Conservation (phyloP, 2,888 invertebrate genomes). For the Octonoba sinensis region DNA sequence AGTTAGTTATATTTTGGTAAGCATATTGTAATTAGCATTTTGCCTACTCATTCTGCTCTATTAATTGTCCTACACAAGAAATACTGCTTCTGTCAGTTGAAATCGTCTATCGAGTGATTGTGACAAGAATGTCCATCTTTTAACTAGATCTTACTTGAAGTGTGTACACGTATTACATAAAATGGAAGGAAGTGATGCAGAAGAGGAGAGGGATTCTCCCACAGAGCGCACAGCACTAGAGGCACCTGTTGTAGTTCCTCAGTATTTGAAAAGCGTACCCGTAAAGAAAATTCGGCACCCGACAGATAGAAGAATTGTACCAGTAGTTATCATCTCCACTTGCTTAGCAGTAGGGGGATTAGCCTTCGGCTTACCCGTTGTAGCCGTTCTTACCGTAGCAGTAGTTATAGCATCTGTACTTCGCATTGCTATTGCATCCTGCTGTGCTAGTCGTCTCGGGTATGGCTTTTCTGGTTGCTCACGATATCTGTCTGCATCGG, state of each 20-base stretch:
- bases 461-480: conserved; percentile 48
- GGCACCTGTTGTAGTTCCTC: conserved; percentile 38
- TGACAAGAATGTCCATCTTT: too few relatives aligned
- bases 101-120: too few relatives aligned
- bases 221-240: conserved; percentile 56
- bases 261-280: conserved; percentile 58
- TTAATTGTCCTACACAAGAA: too few relatives aligned
- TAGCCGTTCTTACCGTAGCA: conserved; percentile 71
- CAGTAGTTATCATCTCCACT: conserved; percentile 65
- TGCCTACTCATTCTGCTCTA: too few relatives aligned
- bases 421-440: conserved; percentile 68
- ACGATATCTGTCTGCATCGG: conserved; percentile 71
- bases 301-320: conserved; percentile 64
- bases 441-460: conserved; percentile 66
- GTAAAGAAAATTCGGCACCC: conserved; percentile 65
- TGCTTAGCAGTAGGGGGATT: conserved; percentile 66
- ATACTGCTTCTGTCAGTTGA: too few relatives aligned
- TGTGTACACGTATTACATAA: background rate
- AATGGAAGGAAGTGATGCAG: conserved; percentile 38
- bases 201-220: conserved; percentile 56
- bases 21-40: too few relatives aligned
- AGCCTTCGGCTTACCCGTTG: conserved; percentile 72
- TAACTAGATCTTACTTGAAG: too few relatives aligned
- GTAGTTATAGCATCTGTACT: conserved; percentile 70
- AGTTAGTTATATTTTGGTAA: too few relatives aligned